Conservation (phyloP, 2,797 vertebrate genomes). For the Sebastes steindachneri region DNA sequence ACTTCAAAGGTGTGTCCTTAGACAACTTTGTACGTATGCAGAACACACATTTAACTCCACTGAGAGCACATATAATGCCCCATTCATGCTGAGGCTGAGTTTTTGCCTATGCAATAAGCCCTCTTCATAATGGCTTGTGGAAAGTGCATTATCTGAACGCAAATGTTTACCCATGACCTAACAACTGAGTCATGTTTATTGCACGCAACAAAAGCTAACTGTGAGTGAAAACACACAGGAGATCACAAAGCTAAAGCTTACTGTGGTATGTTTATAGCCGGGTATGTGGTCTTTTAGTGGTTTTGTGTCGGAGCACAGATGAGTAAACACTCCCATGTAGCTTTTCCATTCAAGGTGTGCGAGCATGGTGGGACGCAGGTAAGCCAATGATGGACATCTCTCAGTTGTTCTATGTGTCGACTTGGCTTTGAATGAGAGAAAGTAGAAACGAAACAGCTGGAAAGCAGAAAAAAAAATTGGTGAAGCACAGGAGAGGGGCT, state of each 20-base stretch:
- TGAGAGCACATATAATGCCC: background rate
- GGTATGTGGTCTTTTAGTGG: conserved; percentile 58
- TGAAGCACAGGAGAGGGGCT: background rate
- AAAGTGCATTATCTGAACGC: conserved; percentile 59
- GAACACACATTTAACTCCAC: background rate
- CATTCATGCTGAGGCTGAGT: conserved; percentile 10
- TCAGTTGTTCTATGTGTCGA: background rate
- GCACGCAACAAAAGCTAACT: conserved; percentile 65
- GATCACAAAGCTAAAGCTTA: conserved; percentile 61
- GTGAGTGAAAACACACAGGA: conserved; percentile 67
- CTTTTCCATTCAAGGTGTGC: conserved; percentile 43
- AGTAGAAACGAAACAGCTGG: background rate
- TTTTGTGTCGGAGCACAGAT: conserved; percentile 52
- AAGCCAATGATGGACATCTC: conserved; percentile 7
- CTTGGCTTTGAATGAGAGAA: background rate
- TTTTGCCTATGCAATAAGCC: conserved; percentile 5
- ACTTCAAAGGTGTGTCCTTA: background rate
- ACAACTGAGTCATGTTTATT: conserved; percentile 69
- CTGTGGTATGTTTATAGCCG: conserved; percentile 65
- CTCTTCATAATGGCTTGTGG: conserved; percentile 36
- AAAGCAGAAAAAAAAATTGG: background rate
- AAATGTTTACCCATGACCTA: conserved; percentile 72
- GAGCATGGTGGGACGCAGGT: conserved; percentile 15
- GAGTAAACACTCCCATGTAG: conserved; percentile 50
- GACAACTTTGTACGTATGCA: background rate